phyloP scores from a whole-genome alignment of 2,888 invertebrate species.

The Andrena camellia region DNA sequence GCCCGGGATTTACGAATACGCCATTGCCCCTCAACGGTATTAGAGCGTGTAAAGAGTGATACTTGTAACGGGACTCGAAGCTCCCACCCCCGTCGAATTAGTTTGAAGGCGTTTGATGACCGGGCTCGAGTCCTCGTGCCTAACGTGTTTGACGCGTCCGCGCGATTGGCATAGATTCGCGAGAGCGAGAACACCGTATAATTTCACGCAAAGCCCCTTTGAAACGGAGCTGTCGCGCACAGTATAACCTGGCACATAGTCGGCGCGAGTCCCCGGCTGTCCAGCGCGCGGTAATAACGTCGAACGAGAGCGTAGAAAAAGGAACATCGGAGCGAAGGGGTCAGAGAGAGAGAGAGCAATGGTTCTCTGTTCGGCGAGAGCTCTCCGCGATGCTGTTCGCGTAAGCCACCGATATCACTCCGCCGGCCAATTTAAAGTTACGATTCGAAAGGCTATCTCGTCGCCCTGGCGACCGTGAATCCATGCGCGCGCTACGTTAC shows the following conservation, averaged over 20 bases:
- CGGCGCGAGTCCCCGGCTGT: background rate
- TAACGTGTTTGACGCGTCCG: background rate
- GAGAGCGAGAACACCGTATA: background rate
- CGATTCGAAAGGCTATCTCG: conserved; percentile 67
- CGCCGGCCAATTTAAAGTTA: conserved; percentile 75
- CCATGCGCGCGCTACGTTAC: conserved; percentile 46
- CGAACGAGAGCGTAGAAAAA: conserved; percentile 59
- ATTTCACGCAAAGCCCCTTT: background rate
- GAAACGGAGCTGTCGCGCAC: background rate
- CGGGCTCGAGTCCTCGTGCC: background rate
- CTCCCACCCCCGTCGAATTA: background rate
- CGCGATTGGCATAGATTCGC: background rate
- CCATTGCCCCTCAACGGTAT: background rate
- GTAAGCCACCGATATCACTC: conserved; percentile 64
- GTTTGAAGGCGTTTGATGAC: background rate
- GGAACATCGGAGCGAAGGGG: background rate
- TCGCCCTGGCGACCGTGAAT: conserved; percentile 52
- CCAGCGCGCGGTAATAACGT: conserved; percentile 58
- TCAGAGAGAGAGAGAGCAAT: background rate
- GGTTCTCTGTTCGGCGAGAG: conserved; percentile 37
- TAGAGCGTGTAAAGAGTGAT: too few relatives aligned
- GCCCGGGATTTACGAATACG: background rate
- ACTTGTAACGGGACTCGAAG: too few relatives aligned
- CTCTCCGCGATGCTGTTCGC: conserved; percentile 54
- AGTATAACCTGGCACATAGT: background rate